A percentile compares a stretch with the other conserved stretches of the same genome.
These are phyloP conservation scores for Chionis minor DNA, from an alignment of 2,113 vertebrate species.

Conservation along the genomic window DNA sequence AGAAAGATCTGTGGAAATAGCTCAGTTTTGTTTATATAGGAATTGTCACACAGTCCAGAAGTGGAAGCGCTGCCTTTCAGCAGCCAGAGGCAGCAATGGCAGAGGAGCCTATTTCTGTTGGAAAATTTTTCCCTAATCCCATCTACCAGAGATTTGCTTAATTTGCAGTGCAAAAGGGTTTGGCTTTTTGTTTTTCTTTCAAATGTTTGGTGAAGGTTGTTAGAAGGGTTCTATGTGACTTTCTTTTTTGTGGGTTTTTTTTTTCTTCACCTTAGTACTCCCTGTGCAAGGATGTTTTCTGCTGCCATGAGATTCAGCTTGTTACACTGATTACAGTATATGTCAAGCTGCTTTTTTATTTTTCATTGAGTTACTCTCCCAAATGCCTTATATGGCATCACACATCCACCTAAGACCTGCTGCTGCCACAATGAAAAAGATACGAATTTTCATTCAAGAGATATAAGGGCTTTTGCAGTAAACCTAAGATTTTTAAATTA, in stretches of 20 bases:
- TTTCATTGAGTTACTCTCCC: neutral
- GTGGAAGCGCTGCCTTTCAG: neutral
- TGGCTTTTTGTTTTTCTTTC: neutral
- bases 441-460: neutral
- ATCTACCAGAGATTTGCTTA: neutral
- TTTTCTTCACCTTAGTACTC: neutral
- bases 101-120: neutral
- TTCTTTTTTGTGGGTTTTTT: neutral
- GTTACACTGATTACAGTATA: neutral
- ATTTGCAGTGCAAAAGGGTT: neutral
- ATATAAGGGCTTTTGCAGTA: fast-evolving
- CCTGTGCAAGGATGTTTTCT: neutral
- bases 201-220: neutral
- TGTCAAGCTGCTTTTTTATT: neutral
- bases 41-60: neutral
- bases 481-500: neutral
- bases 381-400: neutral
- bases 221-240: neutral
- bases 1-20: neutral
- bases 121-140: neutral
- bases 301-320: neutral
- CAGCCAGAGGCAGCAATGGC: neutral
- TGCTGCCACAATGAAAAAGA: neutral
- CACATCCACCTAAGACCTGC: neutral
- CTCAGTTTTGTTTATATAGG: neutral